Percentiles rank a stretch among this genome's conserved stretches.
Conservation (phyloP, 2,797 vertebrate genomes). For the Sphaeramia orbicularis region DNA sequence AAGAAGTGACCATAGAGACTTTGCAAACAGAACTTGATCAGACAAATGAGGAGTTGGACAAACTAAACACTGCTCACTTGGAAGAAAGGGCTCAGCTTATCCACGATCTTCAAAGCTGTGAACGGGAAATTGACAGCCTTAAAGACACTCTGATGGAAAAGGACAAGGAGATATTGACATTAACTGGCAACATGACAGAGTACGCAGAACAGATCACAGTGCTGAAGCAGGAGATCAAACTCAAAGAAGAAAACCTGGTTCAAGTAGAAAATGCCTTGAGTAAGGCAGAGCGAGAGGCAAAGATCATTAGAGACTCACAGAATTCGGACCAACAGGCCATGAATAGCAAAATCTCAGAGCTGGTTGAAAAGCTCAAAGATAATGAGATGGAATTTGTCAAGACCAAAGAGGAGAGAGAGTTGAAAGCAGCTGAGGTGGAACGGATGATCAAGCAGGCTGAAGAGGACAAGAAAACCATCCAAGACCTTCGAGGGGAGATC, state of each 20-base stretch:
- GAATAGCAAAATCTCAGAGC: slow-evolving; percentile 81
- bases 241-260: slow-evolving; percentile 88
- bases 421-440: slow-evolving; percentile 81
- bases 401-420: slow-evolving; percentile 76
- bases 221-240: slow-evolving; percentile 85
- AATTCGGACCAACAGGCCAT: slow-evolving; percentile 85
- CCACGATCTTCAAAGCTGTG: slow-evolving; percentile 91
- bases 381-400: slow-evolving; percentile 79
- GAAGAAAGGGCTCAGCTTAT: slow-evolving; percentile 92
- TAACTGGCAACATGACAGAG: slow-evolving; percentile 85
- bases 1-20: slow-evolving; percentile 84
- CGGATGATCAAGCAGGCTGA: slow-evolving; percentile 81
- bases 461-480: slow-evolving; percentile 82
- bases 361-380: slow-evolving; percentile 81
- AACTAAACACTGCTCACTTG: slow-evolving; percentile 88
- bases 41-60: slow-evolving; percentile 92
- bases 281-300: slow-evolving; percentile 84
- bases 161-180: slow-evolving; percentile 86
- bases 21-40: slow-evolving; percentile 90
- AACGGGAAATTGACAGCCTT: slow-evolving; percentile 90
- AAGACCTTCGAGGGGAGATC: slow-evolving; percentile 83
- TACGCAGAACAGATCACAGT: slow-evolving; percentile 87
- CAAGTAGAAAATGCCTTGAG: slow-evolving; percentile 82
- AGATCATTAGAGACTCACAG: slow-evolving; percentile 85
- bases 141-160: slow-evolving; percentile 88